Conservation (phyloP, 1,140 invertebrate species). For the Trichogramma pretiosum region DNA sequence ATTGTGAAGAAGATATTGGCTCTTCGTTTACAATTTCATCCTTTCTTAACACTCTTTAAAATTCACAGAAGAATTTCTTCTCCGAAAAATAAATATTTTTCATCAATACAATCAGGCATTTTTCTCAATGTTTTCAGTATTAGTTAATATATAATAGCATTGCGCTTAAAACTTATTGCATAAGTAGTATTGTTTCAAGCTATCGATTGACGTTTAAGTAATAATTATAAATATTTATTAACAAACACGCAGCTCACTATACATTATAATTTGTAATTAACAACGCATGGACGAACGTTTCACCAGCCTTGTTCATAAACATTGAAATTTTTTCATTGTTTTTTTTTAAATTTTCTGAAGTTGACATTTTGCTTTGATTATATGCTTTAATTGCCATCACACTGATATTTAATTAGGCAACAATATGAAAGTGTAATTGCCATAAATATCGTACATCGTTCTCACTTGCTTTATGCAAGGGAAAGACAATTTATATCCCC, state of each 20-base stretch:
- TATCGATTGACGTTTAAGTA: conserved; percentile 12
- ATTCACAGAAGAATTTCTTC: conserved; percentile 13
- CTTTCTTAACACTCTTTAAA: conserved; percentile 20
- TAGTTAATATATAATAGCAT: no score
- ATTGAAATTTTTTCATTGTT: no score
- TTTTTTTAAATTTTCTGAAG: no score
- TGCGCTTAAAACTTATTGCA: conserved; percentile 6
- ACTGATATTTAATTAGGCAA: no score
- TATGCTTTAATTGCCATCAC: no score
- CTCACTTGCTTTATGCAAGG: no score
- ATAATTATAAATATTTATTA: conserved; percentile 9
- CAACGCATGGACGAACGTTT: conserved; percentile 14
- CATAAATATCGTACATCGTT: no score
- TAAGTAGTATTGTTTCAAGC: conserved; percentile 4
- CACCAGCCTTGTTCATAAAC: conserved; percentile 19
- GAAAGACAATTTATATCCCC: no score
- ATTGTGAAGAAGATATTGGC: no score
- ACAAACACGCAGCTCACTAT: conserved; percentile 11
- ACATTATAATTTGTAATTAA: conserved; percentile 14
- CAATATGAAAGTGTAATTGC: no score
- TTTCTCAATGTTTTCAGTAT: no score
- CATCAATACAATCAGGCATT: not conserved
- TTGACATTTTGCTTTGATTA: no score
- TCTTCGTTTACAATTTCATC: conserved; percentile 11
- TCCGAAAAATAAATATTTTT: conserved; percentile 7